Conservation (phyloP, 2,113 vertebrate species). For the Corynorhinus townsendii region DNA sequence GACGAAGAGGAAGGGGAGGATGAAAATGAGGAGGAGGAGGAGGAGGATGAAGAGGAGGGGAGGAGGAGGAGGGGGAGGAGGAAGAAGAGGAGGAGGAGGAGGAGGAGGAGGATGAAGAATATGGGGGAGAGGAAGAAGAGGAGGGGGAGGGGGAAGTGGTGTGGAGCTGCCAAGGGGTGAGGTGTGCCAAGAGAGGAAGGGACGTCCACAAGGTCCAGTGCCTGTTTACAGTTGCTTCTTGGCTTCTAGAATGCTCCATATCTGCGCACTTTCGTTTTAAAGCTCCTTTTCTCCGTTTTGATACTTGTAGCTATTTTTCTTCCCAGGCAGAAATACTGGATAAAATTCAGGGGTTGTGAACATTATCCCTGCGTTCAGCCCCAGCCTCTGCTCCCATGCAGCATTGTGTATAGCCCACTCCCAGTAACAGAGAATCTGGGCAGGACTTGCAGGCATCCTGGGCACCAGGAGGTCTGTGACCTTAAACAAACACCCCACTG, state of each 20-base stretch:
- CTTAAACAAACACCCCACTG: neutral
- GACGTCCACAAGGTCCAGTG: neutral
- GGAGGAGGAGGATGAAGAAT: no score
- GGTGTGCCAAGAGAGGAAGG: neutral
- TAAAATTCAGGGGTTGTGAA: neutral
- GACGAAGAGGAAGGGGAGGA: no score
- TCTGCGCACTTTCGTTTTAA: neutral
- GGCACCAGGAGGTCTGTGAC: neutral
- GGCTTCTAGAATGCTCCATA: neutral
- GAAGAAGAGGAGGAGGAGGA: no score
- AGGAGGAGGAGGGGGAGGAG: neutral
- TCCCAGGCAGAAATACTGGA: neutral
- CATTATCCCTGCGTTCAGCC: neutral
- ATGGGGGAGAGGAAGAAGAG: no score
- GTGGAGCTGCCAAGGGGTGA: neutral
- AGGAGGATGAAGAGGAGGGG: no score
- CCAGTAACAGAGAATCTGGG: neutral
- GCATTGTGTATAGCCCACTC: neutral
- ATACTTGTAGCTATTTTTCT: neutral
- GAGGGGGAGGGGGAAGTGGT: rapidly evolving
- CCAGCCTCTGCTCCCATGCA: neutral
- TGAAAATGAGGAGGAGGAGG: rapidly evolving
- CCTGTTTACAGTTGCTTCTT: neutral
- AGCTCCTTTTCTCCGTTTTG: neutral
- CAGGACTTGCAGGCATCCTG: neutral